phyloP scores from a whole-genome alignment of 1,140 invertebrate species.

The Drosophila pruinosa region DNA sequence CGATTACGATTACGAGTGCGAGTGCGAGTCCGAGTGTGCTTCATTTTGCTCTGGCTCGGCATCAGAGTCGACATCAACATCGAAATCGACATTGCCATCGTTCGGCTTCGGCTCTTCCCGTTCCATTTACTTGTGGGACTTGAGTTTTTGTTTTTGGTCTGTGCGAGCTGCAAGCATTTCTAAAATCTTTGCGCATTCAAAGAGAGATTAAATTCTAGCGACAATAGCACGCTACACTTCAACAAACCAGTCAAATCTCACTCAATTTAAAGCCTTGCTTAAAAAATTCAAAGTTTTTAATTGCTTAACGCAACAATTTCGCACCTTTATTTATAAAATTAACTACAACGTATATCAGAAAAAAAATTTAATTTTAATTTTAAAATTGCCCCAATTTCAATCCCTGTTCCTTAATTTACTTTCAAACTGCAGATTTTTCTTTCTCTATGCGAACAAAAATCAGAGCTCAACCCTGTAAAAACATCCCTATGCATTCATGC shows the following conservation, averaged over 20 bases:
- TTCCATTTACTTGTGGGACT: conserved; percentile 57
- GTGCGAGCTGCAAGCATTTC: conserved; percentile 42
- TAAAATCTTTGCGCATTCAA: conserved; percentile 45
- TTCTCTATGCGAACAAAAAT: background rate
- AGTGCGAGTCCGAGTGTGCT: conserved; percentile 12
- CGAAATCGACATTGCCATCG: conserved; percentile 33
- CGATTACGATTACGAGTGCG: conserved; percentile 9
- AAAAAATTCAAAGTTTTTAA: background rate
- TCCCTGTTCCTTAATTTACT: background rate
- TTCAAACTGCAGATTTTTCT: background rate
- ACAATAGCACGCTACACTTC: conserved; percentile 39
- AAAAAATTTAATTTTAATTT: too few relatives aligned
- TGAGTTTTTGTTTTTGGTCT: conserved; percentile 7
- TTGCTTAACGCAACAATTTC: too few relatives aligned
- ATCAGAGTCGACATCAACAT: background rate
- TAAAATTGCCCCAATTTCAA: too few relatives aligned
- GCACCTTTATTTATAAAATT: too few relatives aligned
- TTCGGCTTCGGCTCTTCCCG: conserved; percentile 54
- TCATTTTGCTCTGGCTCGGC: conserved; percentile 12
- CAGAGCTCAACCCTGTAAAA: background rate
- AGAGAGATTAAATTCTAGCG: conserved; percentile 57
- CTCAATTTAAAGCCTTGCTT: background rate
- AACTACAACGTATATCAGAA: too few relatives aligned
- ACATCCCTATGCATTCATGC: conserved; percentile 3
- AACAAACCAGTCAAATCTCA: background rate